These are phyloP conservation scores for Amyelois transitella DNA, from an alignment of 1,140 invertebrate genomes.

Conservation along the genomic window DNA sequence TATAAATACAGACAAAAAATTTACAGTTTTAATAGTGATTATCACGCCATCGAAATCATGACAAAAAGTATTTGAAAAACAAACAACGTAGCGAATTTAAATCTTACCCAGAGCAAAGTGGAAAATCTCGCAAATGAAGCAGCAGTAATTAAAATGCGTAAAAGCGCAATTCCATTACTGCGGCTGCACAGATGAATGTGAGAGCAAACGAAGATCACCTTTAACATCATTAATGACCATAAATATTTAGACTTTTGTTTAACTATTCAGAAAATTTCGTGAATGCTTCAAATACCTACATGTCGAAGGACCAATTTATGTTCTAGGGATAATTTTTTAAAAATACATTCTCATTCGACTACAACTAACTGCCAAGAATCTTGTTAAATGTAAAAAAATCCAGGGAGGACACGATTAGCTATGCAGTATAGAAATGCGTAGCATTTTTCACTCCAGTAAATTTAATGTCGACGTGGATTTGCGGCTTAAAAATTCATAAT, in stretches of 20 bases:
- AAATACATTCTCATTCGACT: no score
- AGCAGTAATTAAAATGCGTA: conserved; percentile 11
- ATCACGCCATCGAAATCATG: neutral
- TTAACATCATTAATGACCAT: no score
- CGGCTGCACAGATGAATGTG: neutral
- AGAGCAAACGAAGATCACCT: no score
- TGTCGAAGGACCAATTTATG: no score
- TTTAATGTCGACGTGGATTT: neutral
- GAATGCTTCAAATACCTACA: no score
- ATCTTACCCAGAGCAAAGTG: neutral
- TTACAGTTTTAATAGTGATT: neutral
- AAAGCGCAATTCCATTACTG: neutral
- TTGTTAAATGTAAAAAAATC: no score
- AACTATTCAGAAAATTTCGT: no score
- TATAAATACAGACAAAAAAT: neutral
- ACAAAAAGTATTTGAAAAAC: conserved; percentile 7
- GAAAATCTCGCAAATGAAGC: conserved; percentile 11
- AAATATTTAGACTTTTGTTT: no score
- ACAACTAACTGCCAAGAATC: no score
- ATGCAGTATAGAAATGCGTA: no score
- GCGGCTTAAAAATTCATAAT: conserved; percentile 12
- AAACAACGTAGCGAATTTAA: neutral
- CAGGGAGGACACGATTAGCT: no score
- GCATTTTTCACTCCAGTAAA: neutral
- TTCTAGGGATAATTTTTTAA: no score